A percentile compares a stretch with the other conserved stretches of the same genome.
Conservation (phyloP, 2,888 invertebrate species). For the Polyommatus icarus region DNA sequence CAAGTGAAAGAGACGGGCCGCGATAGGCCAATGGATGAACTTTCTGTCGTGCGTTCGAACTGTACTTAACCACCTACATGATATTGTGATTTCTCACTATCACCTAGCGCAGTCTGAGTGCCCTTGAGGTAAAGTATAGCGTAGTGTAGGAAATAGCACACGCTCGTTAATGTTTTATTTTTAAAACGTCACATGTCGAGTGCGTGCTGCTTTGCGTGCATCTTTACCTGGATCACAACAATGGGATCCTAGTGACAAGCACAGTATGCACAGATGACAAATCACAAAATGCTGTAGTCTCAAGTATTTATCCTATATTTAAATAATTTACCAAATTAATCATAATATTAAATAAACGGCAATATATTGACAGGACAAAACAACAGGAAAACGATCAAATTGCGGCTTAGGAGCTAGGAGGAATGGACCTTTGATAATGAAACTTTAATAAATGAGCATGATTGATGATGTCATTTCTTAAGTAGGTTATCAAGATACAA, state of each 20-base stretch:
- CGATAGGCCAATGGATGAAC: too few relatives aligned
- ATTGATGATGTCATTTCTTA: background rate
- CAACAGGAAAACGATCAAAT: background rate
- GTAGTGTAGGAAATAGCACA: constrained; percentile 18
- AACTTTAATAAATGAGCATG: background rate
- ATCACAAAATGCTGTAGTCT: too few relatives aligned
- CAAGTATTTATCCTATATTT: too few relatives aligned
- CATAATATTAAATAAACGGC: too few relatives aligned
- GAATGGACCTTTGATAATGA: background rate
- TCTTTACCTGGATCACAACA: background rate
- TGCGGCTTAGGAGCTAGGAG: background rate
- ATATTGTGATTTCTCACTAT: too few relatives aligned
- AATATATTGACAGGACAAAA: background rate
- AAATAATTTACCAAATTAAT: too few relatives aligned
- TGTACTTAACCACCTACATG: too few relatives aligned
- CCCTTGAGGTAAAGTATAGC: constrained; percentile 10
- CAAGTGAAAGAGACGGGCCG: too few relatives aligned
- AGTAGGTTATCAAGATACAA: background rate
- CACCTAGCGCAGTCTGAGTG: constrained; percentile 1
- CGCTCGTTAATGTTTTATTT: constrained; percentile 19
- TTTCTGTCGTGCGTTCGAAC: too few relatives aligned
- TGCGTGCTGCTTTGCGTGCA: background rate
- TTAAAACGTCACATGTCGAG: constrained; percentile 14
- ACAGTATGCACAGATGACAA: background rate
- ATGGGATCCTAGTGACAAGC: background rate